Evolutionary conservation across 2,113 vertebrate species (phyloP).

Genomic region (Nothocercus nigrocapillus): DNA sequence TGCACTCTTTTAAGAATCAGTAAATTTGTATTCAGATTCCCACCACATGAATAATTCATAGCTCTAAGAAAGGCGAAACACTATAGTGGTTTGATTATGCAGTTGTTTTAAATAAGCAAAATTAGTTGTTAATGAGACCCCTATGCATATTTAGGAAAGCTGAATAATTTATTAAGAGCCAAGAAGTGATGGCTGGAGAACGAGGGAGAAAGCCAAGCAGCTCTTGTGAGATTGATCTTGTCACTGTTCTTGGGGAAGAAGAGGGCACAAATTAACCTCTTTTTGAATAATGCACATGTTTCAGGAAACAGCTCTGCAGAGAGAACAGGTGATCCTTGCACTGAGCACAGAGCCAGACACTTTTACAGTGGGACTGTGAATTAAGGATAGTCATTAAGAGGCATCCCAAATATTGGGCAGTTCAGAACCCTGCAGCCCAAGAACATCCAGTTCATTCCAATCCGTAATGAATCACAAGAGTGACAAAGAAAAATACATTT

Average conservation of each 20-base stretch:
- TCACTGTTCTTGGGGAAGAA: constrained; percentile 1
- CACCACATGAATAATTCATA: constrained; percentile 65
- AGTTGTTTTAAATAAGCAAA: constrained; percentile 76
- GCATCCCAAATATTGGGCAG: background rate
- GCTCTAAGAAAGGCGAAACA: constrained; percentile 34
- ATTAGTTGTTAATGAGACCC: constrained; percentile 75
- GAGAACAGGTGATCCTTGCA: background rate
- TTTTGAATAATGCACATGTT: background rate
- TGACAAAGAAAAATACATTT: background rate
- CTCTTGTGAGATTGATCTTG: constrained; percentile 23
- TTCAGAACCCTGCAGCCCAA: background rate
- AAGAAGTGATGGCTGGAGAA: constrained; percentile 33
- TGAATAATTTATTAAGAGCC: constrained; percentile 69
- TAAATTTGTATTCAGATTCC: constrained; percentile 56
- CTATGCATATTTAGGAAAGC: constrained; percentile 72
- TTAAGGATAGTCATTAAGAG: background rate
- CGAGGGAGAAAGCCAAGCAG: constrained; percentile 16
- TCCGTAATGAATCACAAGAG: background rate
- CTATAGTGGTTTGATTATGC: constrained; percentile 68
- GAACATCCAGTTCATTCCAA: background rate
- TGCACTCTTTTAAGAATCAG: constrained; percentile 41
- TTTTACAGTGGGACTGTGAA: background rate
- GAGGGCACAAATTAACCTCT: constrained; percentile 33
- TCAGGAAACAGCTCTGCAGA: background rate
- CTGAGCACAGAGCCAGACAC: background rate